Evolutionary conservation across 2,113 vertebrate species (phyloP).

Genomic region (Anoplopoma fimbria): DNA sequence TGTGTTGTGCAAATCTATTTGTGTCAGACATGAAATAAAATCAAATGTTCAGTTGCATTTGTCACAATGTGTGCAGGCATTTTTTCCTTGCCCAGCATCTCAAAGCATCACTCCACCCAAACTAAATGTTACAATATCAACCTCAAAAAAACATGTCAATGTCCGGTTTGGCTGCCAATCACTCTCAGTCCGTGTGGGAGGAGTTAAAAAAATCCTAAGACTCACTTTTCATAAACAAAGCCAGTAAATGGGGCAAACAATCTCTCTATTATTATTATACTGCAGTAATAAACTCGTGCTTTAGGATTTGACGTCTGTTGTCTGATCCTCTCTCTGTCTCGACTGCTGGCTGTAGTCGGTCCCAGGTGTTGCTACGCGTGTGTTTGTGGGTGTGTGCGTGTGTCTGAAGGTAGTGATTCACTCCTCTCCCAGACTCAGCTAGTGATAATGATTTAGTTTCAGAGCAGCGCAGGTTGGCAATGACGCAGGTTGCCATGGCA

Average conservation of each 20-base stretch:
- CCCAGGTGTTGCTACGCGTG: constrained; percentile 32
- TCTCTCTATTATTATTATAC: constrained; percentile 17
- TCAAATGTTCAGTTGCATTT: not conserved
- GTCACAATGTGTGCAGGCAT: constrained; percentile 9
- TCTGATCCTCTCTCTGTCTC: constrained; percentile 30
- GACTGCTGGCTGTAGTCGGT: constrained; percentile 42
- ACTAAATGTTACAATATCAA: constrained; percentile 29
- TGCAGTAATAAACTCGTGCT: constrained; percentile 50
- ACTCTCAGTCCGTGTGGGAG: constrained; percentile 10
- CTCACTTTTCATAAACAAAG: constrained; percentile 64
- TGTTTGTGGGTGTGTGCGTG: constrained; percentile 19
- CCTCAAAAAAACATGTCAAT: constrained; percentile 18
- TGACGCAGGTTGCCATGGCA: constrained; percentile 74
- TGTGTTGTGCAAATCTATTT: not conserved
- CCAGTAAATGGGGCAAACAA: constrained; percentile 41
- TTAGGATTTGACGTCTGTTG: constrained; percentile 55
- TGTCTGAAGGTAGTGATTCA: constrained; percentile 69
- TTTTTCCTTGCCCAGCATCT: constrained; percentile 3
- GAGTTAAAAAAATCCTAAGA: constrained; percentile 43
- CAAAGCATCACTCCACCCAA: constrained; percentile 16
- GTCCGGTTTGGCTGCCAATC: constrained; percentile 60
- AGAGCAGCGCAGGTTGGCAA: constrained; percentile 62
- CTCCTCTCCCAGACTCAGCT: constrained; percentile 56
- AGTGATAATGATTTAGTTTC: constrained; percentile 76
- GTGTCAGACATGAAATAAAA: not conserved